Conservation (phyloP, 2,888 invertebrate species). For the Venusia cambrica region DNA sequence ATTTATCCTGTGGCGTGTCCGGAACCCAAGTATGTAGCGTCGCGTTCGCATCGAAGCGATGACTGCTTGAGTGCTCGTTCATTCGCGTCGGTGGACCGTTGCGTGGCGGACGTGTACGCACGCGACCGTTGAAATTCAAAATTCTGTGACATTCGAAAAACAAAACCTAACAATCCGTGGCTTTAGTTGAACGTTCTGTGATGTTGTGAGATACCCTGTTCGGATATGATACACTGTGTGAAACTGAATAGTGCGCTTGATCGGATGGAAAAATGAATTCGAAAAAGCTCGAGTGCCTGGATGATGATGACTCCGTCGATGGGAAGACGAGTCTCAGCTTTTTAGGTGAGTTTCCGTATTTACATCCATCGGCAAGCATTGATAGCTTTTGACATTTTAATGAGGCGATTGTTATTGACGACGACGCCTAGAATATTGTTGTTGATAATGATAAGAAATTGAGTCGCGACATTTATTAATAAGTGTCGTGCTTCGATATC, state of each 20-base stretch:
- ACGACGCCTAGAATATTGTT: constrained; percentile 21
- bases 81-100: constrained; percentile 64
- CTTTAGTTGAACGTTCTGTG: constrained; percentile 26
- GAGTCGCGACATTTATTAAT: constrained; percentile 39
- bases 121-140: constrained; percentile 58
- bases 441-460: constrained; percentile 36
- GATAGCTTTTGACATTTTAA: constrained; percentile 37
- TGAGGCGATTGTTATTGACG: constrained; percentile 20
- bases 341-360: constrained; percentile 59
- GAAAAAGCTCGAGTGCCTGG: constrained; percentile 75
- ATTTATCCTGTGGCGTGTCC: constrained; percentile 26
- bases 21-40: constrained; percentile 25
- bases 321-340: constrained; percentile 75
- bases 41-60: constrained; percentile 33
- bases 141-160: constrained; percentile 41
- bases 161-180: constrained; percentile 34
- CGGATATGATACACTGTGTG: constrained; percentile 33
- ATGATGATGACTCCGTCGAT: constrained; percentile 67
- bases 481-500: constrained; percentile 35
- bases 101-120: constrained; percentile 55
- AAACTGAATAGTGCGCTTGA: constrained; percentile 66
- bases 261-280: constrained; percentile 68
- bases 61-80: constrained; percentile 63
- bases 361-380: constrained; percentile 27
- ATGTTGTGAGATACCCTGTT: constrained; percentile 20